phyloP scores from a whole-genome alignment of 2,888 invertebrate genomes.

The Eristalinus sepulchralis region DNA sequence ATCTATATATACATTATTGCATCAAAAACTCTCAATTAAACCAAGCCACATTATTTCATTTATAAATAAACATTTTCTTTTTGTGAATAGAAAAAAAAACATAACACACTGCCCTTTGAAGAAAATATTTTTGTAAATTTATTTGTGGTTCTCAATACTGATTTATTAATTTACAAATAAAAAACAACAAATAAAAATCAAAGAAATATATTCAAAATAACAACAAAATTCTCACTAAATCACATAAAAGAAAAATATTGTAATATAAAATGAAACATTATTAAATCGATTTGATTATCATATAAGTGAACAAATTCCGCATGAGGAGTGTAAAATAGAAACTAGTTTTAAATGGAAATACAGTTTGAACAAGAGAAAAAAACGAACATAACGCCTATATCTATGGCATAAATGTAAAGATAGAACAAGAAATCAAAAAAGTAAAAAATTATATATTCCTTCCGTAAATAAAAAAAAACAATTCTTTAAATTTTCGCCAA shows the following conservation, averaged over 20 bases:
- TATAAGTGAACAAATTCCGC: not conserved
- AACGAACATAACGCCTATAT: not conserved
- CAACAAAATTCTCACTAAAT: constrained; percentile 5
- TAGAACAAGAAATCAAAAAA: not conserved
- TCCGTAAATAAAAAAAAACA: constrained; percentile 32
- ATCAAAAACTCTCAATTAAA: not conserved
- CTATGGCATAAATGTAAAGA: not conserved
- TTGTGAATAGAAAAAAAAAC: not conserved
- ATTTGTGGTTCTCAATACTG: constrained; percentile 18
- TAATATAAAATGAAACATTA: constrained; percentile 40
- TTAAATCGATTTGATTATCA: not conserved
- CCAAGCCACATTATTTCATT: not conserved
- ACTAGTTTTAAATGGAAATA: not conserved
- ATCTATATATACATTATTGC: not conserved
- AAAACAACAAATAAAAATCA: not conserved
- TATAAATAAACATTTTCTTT: not conserved
- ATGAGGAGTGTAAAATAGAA: constrained; percentile 28
- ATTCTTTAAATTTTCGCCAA: constrained; percentile 44
- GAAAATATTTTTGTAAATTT: constrained; percentile 20
- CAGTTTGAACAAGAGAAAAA: not conserved
- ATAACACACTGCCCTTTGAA: constrained; percentile 47
- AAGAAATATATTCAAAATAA: constrained; percentile 5
- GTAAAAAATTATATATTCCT: constrained; percentile 35
- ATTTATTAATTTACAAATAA: constrained; percentile 5
- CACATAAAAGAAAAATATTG: constrained; percentile 26